A percentile compares a stretch with the other conserved stretches of the same genome.
Evolutionary conservation across 92 coral and sea anemone species (phyloP).

Genomic region (Meandrina meandrites): DNA sequence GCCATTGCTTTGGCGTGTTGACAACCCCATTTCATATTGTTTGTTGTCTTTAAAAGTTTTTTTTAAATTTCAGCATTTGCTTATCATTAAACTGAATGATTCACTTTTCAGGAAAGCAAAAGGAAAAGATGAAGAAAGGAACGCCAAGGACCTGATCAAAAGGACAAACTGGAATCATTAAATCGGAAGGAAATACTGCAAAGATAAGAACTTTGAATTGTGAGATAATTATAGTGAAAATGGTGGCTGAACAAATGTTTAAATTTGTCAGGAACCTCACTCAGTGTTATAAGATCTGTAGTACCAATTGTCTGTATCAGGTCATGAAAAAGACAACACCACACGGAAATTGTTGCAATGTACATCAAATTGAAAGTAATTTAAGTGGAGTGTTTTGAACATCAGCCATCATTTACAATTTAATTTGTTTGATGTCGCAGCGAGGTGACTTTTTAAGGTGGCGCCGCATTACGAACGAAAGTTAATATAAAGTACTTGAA

Average conservation of each 20-base stretch:
- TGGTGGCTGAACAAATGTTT: neutral
- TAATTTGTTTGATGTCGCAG: neutral
- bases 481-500: no score
- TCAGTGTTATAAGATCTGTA: neutral
- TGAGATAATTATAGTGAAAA: neutral
- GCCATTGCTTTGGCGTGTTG: no score
- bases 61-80: neutral
- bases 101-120: neutral
- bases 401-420: neutral
- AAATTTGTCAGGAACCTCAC: neutral
- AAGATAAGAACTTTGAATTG: neutral
- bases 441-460: neutral
- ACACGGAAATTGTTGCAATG: neutral
- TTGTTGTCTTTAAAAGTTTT: no score
- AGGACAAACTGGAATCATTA: no score
- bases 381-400: neutral
- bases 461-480: neutral
- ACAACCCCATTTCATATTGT: no score
- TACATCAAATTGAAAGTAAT: neutral
- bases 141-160: neutral
- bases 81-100: neutral
- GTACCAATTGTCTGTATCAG: neutral
- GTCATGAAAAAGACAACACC: neutral
- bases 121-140: no score
- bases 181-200: neutral